Evolutionary conservation across 1,140 invertebrate genomes (phyloP).

Genomic region (Magallana gigas): DNA sequence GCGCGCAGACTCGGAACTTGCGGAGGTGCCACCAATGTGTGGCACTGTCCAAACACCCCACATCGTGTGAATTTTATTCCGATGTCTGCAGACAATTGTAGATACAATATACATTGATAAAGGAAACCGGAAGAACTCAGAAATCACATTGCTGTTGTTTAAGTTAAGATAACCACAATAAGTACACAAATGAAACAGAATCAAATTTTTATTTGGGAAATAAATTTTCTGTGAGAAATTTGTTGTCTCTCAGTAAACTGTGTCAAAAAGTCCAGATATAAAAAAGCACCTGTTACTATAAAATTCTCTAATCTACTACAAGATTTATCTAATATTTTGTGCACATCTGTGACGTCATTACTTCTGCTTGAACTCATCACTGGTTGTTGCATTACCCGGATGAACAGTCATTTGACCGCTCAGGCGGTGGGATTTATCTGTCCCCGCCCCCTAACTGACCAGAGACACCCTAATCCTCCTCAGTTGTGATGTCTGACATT

Average conservation of each 20-base stretch:
- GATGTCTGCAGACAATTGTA: not conserved
- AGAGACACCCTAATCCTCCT: slow-evolving; percentile 3
- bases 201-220: no score
- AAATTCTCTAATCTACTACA: not conserved
- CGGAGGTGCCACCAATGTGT: slow-evolving; percentile 3
- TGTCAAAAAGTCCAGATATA: not conserved
- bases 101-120: no score
- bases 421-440: not conserved
- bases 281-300: slow-evolving; percentile 11
- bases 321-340: slow-evolving; percentile 29
- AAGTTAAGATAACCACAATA: no score
- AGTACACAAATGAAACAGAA: no score
- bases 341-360: slow-evolving; percentile 27
- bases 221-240: no score
- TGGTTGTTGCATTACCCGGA: not conserved
- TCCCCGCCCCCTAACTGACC: slow-evolving; percentile 1
- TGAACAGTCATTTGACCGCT: not conserved
- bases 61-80: slow-evolving; percentile 15
- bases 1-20: slow-evolving; percentile 15
- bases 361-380: slow-evolving; percentile 16
- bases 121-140: no score
- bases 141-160: no score
- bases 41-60: slow-evolving; percentile 20
- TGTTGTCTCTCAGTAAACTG: no score
- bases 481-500: slow-evolving; percentile 4